Conservation (phyloP, 2,113 vertebrate genomes). For the Tragelaphus scriptus region DNA sequence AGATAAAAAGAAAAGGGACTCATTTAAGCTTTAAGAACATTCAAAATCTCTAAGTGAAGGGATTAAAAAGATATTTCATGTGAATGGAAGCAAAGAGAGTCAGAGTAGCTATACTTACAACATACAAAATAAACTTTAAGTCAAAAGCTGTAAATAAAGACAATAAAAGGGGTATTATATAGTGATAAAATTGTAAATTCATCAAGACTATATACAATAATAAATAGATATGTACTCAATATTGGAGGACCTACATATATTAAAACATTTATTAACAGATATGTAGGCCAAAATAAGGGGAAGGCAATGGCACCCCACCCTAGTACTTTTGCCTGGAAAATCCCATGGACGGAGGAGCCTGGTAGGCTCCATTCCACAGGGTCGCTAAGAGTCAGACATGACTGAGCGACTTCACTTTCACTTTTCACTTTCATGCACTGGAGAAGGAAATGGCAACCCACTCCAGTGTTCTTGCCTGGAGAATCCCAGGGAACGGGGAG, state of each 20-base stretch:
- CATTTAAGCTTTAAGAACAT: background rate
- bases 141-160: background rate
- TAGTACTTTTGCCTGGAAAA: too few species aligned
- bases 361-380: too few species aligned
- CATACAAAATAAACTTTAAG: background rate
- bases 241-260: background rate
- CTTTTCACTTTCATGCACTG: too few species aligned
- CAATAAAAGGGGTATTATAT: background rate
- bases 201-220: background rate
- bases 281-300: background rate
- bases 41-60: background rate
- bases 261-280: background rate
- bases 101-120: background rate
- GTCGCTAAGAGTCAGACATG: too few species aligned
- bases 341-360: too few species aligned
- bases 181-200: background rate
- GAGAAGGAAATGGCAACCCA: too few species aligned
- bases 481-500: too few species aligned
- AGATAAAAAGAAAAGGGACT: background rate
- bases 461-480: too few species aligned
- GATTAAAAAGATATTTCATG: background rate
- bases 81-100: background rate
- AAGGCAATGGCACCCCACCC: too few species aligned
- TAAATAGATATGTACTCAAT: background rate
- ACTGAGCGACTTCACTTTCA: too few species aligned